Evolutionary conservation across 2,113 vertebrate species (phyloP).

Genomic region (Peromyscus maniculatus): DNA sequence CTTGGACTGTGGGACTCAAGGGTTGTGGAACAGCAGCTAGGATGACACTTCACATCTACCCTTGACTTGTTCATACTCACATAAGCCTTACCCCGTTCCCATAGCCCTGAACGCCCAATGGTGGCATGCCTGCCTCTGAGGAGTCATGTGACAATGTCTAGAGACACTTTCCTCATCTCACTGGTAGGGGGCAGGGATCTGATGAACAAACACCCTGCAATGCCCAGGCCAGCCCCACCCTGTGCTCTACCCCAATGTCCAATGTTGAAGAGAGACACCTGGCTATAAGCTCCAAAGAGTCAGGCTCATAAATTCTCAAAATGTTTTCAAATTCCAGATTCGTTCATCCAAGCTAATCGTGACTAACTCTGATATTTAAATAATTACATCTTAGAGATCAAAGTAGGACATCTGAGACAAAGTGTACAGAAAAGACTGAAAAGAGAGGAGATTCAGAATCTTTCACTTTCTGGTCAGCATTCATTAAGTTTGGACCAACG

Average conservation of each 20-base stretch:
- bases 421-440: neutral
- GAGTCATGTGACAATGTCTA: neutral
- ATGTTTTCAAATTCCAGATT: neutral
- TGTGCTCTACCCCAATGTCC: accelerated
- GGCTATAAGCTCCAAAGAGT: neutral
- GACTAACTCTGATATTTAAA: neutral
- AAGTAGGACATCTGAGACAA: neutral
- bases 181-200: neutral
- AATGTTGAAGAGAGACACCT: neutral
- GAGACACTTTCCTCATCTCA: neutral
- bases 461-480: neutral
- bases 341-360: neutral
- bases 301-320: neutral
- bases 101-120: neutral
- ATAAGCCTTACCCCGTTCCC: neutral
- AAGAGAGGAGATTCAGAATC: neutral
- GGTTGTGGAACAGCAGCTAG: accelerated
- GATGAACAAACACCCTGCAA: accelerated
- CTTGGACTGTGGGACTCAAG: accelerated
- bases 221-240: neutral
- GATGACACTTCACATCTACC: neutral
- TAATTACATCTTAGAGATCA: neutral
- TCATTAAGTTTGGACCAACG: neutral
- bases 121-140: too few species aligned
- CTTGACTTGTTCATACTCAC: too few species aligned